A percentile compares a stretch with the other conserved stretches of the same genome.
Conservation (phyloP, 2,113 vertebrate genomes). For the Dendropsophus ebraccatus region DNA sequence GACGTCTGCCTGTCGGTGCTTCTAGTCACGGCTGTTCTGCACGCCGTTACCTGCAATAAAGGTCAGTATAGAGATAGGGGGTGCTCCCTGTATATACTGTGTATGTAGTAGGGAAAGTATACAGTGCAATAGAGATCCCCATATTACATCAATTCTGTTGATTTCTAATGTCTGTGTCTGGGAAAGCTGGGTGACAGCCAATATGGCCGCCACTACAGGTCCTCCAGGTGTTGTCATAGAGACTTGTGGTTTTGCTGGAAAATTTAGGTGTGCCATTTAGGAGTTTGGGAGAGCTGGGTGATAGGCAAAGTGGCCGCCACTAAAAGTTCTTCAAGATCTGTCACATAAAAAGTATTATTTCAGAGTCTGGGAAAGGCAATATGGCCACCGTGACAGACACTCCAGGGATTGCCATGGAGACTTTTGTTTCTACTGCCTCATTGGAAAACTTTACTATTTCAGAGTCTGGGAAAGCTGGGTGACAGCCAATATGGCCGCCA, state of each 20-base stretch:
- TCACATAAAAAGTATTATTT: too few species aligned
- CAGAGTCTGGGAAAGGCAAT: too few species aligned
- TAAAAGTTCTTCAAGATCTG: too few species aligned
- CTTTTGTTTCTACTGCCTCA: too few species aligned
- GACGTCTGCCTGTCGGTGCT: constrained; percentile 63
- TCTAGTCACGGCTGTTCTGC: constrained; percentile 65
- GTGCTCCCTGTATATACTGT: neutral
- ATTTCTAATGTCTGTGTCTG: neutral
- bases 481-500: neutral
- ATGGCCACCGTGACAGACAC: too few species aligned
- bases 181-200: neutral
- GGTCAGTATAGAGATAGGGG: constrained; percentile 67
- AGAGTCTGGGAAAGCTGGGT: neutral
- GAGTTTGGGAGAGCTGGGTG: neutral
- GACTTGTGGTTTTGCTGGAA: neutral
- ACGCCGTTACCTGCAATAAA: constrained; percentile 70
- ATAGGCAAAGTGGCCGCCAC: neutral
- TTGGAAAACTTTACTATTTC: too few species aligned
- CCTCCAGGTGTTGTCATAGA: neutral
- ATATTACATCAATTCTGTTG: neutral
- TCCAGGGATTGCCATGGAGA: too few species aligned
- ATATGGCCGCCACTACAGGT: neutral
- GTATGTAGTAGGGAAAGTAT: neutral
- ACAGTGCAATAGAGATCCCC: neutral
- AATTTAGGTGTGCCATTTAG: neutral